Evolutionary conservation across 2,797 vertebrate species (phyloP), one percentile per base, ranked within the genome.

Genomic region (Pipistrellus pygmaeus): DNA sequence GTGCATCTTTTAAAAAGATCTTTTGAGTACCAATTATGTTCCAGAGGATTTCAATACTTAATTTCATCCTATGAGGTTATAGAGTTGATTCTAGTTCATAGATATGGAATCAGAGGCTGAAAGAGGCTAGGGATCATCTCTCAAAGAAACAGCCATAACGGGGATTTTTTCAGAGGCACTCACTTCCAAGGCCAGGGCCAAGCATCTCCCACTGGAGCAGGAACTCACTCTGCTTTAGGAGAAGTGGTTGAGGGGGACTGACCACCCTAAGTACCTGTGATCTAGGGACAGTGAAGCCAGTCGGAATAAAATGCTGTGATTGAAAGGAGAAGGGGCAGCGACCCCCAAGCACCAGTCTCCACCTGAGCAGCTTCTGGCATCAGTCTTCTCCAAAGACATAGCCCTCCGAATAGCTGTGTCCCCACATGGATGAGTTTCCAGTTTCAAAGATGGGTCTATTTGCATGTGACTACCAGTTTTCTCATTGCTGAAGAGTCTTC

Each of bases 391-490:
- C 55, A 57, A 32, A 57, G n/a, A 77, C 77, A 78, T 32, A 66
- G 27, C 68, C 69, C n/a, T 32, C 38, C 64, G 38, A 90, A 60
- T 48, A 44, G 60, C 60, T 51, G 38, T 60, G 85, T 80, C 91
- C 87, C 17, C 44, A 66, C 62, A 35, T 53, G 66, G 44, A 69
- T 27, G 81, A 66, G 3, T 87, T 91, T 89, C 89, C 86, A 51
- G 0, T 88, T 81, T 92, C 71, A 80, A 85, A 90, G 51, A 75
- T 13, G 71, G 60, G 30, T 85, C 23, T 3, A 57, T 85, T 94
- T 81, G 51, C 6, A 81, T 80, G 66, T 46, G n/a, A 62, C 25
- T 96, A 57, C 48, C 92, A 27, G 91, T 97, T 97, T 97, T 77
- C 80, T 72, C 46, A 46, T 71, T 0, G 0, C 27, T 1, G 51